Percentiles rank a stretch among this genome's conserved stretches.
phyloP scores from a whole-genome alignment of 2,797 vertebrate genomes.

The Microctenopoma steveboyesi region DNA sequence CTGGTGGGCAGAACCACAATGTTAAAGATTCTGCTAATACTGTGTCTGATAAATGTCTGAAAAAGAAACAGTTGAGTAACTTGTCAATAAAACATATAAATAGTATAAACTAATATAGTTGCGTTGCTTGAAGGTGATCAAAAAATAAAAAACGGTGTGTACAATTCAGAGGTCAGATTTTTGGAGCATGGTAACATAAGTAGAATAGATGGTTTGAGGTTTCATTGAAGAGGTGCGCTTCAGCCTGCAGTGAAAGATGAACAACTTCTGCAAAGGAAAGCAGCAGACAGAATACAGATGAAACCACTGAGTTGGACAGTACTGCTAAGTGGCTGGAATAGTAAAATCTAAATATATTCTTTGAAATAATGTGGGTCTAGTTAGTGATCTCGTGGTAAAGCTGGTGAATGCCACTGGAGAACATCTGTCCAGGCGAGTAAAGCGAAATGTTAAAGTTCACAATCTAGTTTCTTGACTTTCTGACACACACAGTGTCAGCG shows the following conservation, averaged over 20 bases:
- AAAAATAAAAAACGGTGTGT: not conserved
- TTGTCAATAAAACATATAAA: not conserved
- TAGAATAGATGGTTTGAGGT: not conserved
- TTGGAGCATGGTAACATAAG: not conserved
- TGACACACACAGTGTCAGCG: conserved; percentile 40
- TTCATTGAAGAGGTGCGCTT: not conserved
- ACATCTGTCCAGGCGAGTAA: conserved; percentile 21
- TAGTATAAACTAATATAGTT: not conserved
- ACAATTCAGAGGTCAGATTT: not conserved
- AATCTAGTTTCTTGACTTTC: not conserved
- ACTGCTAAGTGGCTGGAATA: not conserved
- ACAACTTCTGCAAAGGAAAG: not conserved
- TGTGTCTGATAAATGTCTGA: not conserved
- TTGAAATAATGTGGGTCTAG: conserved; percentile 4
- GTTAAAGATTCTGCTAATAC: no score
- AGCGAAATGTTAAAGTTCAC: conserved; percentile 16
- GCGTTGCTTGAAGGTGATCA: not conserved
- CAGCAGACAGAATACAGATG: not conserved
- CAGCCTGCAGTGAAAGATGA: not conserved
- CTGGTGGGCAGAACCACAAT: no score
- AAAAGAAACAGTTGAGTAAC: not conserved
- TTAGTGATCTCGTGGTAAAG: conserved; percentile 3
- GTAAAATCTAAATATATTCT: conserved; percentile 7
- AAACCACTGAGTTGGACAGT: not conserved
- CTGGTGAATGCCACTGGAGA: not conserved